phyloP scores from a whole-genome alignment of 1,140 invertebrate genomes.

The Zaprionus davidi region DNA sequence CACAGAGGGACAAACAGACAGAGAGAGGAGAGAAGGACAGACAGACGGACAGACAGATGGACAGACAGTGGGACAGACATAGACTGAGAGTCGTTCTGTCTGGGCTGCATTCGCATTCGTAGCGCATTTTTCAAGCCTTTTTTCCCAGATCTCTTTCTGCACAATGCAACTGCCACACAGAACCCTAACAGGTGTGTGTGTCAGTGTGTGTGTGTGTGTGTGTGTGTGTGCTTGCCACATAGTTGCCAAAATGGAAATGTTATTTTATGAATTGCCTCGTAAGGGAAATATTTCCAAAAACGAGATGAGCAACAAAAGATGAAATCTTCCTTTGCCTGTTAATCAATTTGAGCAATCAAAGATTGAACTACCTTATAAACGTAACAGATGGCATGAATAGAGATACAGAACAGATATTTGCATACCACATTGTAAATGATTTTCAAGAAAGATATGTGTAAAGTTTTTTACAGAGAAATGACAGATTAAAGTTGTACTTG shows the following conservation, averaged over 20 bases:
- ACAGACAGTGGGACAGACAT: constrained; percentile 8
- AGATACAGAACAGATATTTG: too few relatives aligned
- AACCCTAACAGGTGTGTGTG: constrained; percentile 61
- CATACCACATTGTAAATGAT: too few relatives aligned
- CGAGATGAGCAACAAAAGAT: background rate
- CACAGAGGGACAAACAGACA: constrained; percentile 7
- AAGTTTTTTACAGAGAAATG: too few relatives aligned
- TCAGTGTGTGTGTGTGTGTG: constrained; percentile 3
- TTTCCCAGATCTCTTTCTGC: constrained; percentile 15
- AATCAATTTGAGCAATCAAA: constrained; percentile 53
- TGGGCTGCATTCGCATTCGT: constrained; percentile 38
- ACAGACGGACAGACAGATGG: constrained; percentile 6
- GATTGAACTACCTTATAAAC: background rate
- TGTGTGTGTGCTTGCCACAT: constrained; percentile 26
- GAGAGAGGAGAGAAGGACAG: constrained; percentile 20
- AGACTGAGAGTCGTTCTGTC: constrained; percentile 41
- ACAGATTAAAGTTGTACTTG: too few relatives aligned
- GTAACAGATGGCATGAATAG: background rate
- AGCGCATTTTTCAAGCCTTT: constrained; percentile 54
- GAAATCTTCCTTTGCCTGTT: constrained; percentile 15
- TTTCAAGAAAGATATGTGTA: too few relatives aligned
- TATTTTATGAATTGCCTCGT: constrained; percentile 41
- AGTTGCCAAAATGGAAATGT: constrained; percentile 57
- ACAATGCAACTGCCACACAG: constrained; percentile 32
- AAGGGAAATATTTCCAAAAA: background rate